phyloP scores from a whole-genome alignment of 2,888 invertebrate genomes.

The Campoplex capitator region DNA sequence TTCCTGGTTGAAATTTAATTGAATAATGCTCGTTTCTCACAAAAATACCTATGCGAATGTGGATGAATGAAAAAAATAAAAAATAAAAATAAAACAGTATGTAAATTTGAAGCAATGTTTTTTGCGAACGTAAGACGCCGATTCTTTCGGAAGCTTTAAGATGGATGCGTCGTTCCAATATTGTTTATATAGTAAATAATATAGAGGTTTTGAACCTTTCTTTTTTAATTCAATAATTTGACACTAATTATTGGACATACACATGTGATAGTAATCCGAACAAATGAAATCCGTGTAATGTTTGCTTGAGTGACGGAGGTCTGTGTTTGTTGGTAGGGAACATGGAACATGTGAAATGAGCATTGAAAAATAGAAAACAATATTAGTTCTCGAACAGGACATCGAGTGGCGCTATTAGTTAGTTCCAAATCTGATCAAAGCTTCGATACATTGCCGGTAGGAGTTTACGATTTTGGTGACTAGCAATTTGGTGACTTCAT shows the following conservation, averaged over 20 bases:
- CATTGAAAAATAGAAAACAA: not conserved
- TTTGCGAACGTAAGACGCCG: not conserved
- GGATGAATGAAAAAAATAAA: not conserved
- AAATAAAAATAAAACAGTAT: not conserved
- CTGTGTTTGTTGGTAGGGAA: constrained; percentile 3
- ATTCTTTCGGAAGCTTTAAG: not conserved
- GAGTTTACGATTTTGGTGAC: not conserved
- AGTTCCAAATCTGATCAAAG: not conserved
- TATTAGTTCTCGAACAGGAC: not conserved
- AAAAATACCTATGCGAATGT: constrained; percentile 2
- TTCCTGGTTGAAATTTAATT: constrained; percentile 3
- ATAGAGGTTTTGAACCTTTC: constrained; percentile 4
- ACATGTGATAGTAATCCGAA: not conserved
- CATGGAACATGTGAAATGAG: constrained; percentile 9
- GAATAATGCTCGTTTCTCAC: constrained; percentile 13
- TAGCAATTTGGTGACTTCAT: constrained; percentile 1
- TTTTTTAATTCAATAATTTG: not conserved
- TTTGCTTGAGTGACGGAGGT: not conserved
- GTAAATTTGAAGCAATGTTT: constrained; percentile 9
- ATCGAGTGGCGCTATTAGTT: not conserved
- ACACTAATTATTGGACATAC: constrained; percentile 22
- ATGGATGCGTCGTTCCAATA: not conserved
- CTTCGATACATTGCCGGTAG: not conserved
- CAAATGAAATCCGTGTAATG: constrained; percentile 4
- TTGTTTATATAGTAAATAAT: not conserved